Evolutionary conservation across 2,888 invertebrate genomes (phyloP).

Genomic region (Cerceris rybyensis): DNA sequence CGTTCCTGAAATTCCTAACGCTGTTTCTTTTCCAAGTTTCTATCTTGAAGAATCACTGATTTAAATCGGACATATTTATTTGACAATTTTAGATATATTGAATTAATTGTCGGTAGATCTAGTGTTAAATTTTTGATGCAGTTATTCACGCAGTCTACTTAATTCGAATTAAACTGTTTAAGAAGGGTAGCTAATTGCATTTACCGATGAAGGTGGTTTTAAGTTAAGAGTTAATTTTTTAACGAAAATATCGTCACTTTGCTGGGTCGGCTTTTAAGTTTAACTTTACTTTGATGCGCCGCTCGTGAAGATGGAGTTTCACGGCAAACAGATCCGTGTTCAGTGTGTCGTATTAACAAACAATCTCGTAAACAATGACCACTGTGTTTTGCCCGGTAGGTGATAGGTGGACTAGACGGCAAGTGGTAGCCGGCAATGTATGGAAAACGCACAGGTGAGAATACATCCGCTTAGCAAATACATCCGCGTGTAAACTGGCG

Average conservation of each 20-base stretch:
- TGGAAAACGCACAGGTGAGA: constrained; percentile 53
- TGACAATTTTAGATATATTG: too few species aligned
- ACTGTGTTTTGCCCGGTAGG: constrained; percentile 57
- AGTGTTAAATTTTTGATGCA: too few species aligned
- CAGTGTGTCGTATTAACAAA: constrained; percentile 58
- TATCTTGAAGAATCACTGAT: too few species aligned
- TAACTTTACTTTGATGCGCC: constrained; percentile 38
- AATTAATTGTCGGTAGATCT: too few species aligned
- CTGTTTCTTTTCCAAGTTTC: too few species aligned
- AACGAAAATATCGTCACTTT: not conserved
- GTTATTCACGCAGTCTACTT: too few species aligned
- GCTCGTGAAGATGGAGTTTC: constrained; percentile 29
- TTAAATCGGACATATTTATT: too few species aligned
- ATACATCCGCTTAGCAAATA: constrained; percentile 62
- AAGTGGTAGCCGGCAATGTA: constrained; percentile 42
- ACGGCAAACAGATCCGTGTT: constrained; percentile 33
- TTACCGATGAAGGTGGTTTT: too few species aligned
- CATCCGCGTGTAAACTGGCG: constrained; percentile 46
- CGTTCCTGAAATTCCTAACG: too few species aligned
- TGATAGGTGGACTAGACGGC: constrained; percentile 61
- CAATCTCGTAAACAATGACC: constrained; percentile 72
- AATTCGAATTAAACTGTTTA: too few species aligned
- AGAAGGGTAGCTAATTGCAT: too few species aligned
- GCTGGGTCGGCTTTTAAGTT: not conserved
- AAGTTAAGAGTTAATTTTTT: too few species aligned